These are phyloP conservation scores for Mirza zaza DNA, from an alignment of 2,113 vertebrate species.

Conservation along the genomic window DNA sequence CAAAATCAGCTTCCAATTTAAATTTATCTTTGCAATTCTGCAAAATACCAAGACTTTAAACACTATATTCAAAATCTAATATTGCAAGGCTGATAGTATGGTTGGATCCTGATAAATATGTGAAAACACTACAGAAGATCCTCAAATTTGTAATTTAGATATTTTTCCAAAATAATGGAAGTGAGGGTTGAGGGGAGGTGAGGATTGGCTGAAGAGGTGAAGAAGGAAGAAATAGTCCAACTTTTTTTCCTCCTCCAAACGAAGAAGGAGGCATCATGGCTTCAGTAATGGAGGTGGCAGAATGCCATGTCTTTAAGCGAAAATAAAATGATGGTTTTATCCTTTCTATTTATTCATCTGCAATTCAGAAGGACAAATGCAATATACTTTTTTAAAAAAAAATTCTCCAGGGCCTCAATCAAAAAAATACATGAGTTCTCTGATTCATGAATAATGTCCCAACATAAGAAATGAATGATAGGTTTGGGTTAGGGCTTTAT, in stretches of 20 bases:
- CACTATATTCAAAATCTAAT: constrained; percentile 49
- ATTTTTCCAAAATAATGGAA: constrained; percentile 34
- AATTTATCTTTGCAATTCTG: constrained; percentile 59
- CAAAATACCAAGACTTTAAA: constrained; percentile 61
- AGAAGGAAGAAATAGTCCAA: neutral
- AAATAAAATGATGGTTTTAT: constrained; percentile 38
- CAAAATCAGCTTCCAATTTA: constrained; percentile 53
- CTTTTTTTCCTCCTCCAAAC: neutral
- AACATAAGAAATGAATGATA: constrained; percentile 29
- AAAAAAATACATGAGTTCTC: neutral
- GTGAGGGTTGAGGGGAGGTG: neutral
- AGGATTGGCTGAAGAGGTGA: neutral
- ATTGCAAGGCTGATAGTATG: neutral
- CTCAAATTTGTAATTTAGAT: constrained; percentile 38
- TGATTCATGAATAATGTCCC: constrained; percentile 13
- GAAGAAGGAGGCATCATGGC: neutral
- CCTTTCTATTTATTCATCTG: neutral
- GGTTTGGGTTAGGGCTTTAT: neutral
- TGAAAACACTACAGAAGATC: constrained; percentile 30
- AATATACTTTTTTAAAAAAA: neutral
- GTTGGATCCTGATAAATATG: neutral
- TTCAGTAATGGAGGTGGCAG: neutral
- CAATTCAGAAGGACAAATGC: constrained; percentile 21
- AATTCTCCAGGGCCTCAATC: neutral
- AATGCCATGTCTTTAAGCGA: neutral